Evolutionary conservation across 2,888 invertebrate genomes (phyloP).

Genomic region (Portevinia maculata): DNA sequence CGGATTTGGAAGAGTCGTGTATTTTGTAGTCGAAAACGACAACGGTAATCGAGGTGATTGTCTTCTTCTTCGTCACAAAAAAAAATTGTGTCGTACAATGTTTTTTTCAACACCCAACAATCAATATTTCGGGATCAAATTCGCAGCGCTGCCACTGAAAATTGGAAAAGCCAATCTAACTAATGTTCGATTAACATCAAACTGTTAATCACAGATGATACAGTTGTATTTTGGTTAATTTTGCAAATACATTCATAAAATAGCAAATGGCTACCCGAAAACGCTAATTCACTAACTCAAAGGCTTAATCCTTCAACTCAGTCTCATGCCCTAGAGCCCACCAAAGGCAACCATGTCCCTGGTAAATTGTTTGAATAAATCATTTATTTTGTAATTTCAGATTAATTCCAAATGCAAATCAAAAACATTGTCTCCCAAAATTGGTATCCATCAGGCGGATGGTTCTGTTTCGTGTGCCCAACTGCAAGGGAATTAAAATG

Average conservation of each 20-base stretch:
- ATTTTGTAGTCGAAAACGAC: too few relatives aligned
- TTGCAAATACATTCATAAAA: conserved; percentile 15
- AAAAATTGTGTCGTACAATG: too few relatives aligned
- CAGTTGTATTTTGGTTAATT: conserved; percentile 2
- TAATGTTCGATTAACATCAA: conserved; percentile 4
- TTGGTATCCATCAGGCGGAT: conserved; percentile 1
- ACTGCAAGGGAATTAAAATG: conserved; percentile 50
- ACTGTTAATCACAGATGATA: conserved; percentile 24
- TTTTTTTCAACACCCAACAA: too few relatives aligned
- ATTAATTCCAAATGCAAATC: conserved; percentile 79
- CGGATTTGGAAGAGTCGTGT: too few relatives aligned
- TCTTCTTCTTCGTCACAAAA: too few relatives aligned
- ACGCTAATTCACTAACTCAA: conserved; percentile 29
- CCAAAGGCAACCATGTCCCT: conserved; percentile 59
- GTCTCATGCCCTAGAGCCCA: too few relatives aligned
- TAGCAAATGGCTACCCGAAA: conserved; percentile 13
- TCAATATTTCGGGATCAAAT: too few relatives aligned
- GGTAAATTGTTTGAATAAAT: conserved; percentile 82
- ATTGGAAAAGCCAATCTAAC: neutral
- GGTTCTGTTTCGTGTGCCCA: neutral
- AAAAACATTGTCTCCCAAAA: conserved; percentile 60
- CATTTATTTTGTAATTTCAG: conserved; percentile 82
- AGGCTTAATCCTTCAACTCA: conserved; percentile 1
- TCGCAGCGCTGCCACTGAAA: too few relatives aligned
- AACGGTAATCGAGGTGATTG: too few relatives aligned